Evolutionary conservation across 2,888 invertebrate genomes (phyloP).

Genomic region (Tiliacea citrago): DNA sequence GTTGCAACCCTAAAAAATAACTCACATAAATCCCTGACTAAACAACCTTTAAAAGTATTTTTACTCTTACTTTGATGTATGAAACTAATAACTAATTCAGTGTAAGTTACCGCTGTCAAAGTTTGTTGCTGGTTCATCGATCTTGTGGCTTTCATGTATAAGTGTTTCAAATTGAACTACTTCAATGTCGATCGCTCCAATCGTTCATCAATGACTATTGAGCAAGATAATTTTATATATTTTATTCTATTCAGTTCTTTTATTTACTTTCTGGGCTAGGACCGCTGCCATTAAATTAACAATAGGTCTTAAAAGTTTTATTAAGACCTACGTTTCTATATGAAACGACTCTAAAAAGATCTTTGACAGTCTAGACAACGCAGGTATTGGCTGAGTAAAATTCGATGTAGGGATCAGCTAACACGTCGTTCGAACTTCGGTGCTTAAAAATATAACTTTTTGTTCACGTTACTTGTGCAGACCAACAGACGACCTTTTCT

Average conservation of each 20-base stretch:
- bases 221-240: conserved; percentile 10
- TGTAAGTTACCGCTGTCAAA: conserved; percentile 35
- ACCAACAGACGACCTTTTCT: conserved; percentile 65
- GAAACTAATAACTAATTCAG: conserved; percentile 41
- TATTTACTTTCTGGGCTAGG: not conserved
- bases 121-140: conserved; percentile 26
- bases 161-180: conserved; percentile 15
- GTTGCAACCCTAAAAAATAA: conserved; percentile 50
- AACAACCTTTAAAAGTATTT: conserved; percentile 40
- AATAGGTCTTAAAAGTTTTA: conserved; percentile 25
- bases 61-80: conserved; percentile 30
- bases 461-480: conserved; percentile 65
- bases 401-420: conserved; percentile 51
- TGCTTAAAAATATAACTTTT: conserved; percentile 60
- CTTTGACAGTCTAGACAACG: conserved; percentile 57
- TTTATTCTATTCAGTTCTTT: not conserved
- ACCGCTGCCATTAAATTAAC: conserved; percentile 2
- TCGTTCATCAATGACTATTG: conserved; percentile 5
- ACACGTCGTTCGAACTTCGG: conserved; percentile 47
- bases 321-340: conserved; percentile 2
- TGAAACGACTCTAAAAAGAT: conserved; percentile 39
- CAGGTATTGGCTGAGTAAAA: conserved; percentile 53
- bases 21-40: conserved; percentile 33
- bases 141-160: conserved; percentile 32
- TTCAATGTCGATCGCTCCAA: conserved; percentile 14